These are phyloP conservation scores for Cydia strobilella DNA, from an alignment of 1,140 invertebrate genomes.

Conservation along the genomic window DNA sequence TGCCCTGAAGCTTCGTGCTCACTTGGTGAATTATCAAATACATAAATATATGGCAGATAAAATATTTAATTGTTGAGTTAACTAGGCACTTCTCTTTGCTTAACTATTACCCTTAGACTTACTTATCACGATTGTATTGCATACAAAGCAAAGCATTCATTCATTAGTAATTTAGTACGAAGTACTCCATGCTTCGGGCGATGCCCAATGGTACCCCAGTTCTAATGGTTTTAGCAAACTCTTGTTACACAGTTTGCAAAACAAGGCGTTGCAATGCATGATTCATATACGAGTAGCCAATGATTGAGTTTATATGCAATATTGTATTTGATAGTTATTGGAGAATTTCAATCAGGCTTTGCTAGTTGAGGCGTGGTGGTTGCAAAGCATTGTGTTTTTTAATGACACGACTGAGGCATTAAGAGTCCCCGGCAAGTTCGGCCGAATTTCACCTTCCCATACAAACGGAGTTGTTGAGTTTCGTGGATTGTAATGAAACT, in stretches of 20 bases:
- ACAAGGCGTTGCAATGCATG: conserved; percentile 3
- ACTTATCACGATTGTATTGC: background rate
- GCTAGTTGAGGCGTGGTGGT: background rate
- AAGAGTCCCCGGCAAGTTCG: no score
- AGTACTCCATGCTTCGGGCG: background rate
- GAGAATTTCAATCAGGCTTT: background rate
- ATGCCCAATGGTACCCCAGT: conserved; percentile 14
- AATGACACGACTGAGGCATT: no score
- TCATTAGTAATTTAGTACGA: conserved; percentile 15
- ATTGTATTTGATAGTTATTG: background rate
- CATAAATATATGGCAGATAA: no score
- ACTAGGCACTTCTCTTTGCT: background rate
- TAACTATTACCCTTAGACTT: background rate
- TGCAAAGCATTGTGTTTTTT: no score
- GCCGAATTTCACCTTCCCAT: no score
- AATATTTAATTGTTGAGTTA: background rate
- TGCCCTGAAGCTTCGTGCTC: no score
- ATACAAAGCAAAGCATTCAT: conserved; percentile 24
- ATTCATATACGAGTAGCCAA: conserved; percentile 7
- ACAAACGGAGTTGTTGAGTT: no score
- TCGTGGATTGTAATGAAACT: no score
- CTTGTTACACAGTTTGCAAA: conserved; percentile 29
- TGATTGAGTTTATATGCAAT: conserved; percentile 20
- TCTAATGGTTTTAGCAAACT: conserved; percentile 26
- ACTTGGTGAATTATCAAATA: no score